These are phyloP conservation scores for Sarcoramphus papa DNA, from an alignment of 2,797 vertebrate species.

Conservation along the genomic window DNA sequence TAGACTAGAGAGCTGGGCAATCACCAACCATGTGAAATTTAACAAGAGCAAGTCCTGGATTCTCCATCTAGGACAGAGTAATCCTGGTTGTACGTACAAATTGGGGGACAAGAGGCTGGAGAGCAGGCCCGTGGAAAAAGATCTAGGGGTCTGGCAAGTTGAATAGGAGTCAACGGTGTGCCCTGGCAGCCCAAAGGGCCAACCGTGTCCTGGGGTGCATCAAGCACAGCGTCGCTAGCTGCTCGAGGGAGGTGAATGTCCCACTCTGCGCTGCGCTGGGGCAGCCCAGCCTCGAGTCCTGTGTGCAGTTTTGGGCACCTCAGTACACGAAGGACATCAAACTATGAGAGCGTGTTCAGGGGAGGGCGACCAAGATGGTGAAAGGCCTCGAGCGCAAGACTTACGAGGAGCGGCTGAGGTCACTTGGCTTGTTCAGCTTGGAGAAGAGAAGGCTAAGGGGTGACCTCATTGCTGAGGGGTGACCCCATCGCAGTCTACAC, in stretches of 20 bases:
- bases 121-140: background rate
- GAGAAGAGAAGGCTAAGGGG: background rate
- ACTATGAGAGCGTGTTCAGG: background rate
- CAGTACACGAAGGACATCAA: no score
- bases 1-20: background rate
- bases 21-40: background rate
- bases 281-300: background rate
- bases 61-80: background rate
- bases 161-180: background rate
- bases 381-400: background rate
- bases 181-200: background rate
- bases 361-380: background rate
- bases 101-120: background rate
- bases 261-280: background rate
- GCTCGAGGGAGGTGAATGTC: background rate
- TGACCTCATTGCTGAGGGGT: background rate
- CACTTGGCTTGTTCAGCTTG: background rate
- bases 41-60: background rate
- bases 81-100: background rate
- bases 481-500: background rate
- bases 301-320: background rate
- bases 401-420: background rate
- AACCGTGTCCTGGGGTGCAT: background rate
- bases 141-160: background rate
- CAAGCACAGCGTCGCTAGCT: background rate